Evolutionary conservation across 2,113 vertebrate species (phyloP).

Genomic region (Indicator indicator): DNA sequence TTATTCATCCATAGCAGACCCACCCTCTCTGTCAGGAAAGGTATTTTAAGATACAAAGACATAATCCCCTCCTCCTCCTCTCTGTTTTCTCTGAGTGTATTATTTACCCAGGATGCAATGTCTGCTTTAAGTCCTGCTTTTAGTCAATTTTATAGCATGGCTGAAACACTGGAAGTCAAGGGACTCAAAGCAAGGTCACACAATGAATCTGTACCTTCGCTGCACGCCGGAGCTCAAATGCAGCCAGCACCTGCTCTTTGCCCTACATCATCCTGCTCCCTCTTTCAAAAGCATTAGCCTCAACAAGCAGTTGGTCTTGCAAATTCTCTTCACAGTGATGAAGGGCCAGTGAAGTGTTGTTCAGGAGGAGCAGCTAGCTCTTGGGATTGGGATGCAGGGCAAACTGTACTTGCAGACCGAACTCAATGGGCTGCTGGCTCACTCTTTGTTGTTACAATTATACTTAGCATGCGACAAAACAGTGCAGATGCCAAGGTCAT

Average conservation of each 20-base stretch:
- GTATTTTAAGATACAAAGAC: conserved; percentile 42
- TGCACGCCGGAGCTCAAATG: not conserved
- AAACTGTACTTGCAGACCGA: conserved; percentile 22
- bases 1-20: conserved; percentile 29
- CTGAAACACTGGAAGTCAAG: conserved; percentile 41
- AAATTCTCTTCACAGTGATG: not conserved
- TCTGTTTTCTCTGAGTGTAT: not conserved
- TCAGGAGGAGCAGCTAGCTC: not conserved
- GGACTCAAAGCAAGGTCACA: conserved; percentile 60
- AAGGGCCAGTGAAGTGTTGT: not conserved
- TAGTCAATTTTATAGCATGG: conserved; percentile 41
- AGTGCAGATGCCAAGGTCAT: conserved; percentile 64
- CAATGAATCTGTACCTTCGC: not conserved
- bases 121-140: conserved; percentile 40
- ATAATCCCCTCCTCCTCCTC: not conserved
- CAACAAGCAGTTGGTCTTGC: not conserved
- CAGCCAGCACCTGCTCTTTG: conserved; percentile 18
- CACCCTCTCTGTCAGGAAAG: conserved; percentile 21
- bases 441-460: conserved; percentile 15
- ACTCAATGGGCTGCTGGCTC: not conserved
- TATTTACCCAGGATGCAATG: conserved; percentile 28
- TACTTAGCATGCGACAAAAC: conserved; percentile 60
- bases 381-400: not conserved
- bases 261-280: not conserved
- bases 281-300: not conserved